Evolutionary conservation across 2,113 vertebrate genomes (phyloP).

Genomic region (Sus scrofa): T2T-Sscrofa CM000814.6:126205001-126205500

Average conservation of each 20-base stretch:
- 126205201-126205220: slow-evolving; percentile 70
- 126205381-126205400: background rate
- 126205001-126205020: background rate
- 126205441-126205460: background rate
- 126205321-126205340: background rate
- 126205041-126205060: background rate
- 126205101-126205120: background rate
- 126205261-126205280: slow-evolving; percentile 36
- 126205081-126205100: background rate
- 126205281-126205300: slow-evolving; percentile 55
- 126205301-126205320: slow-evolving; percentile 32
- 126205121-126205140: slow-evolving; percentile 73
- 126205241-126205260: slow-evolving; percentile 1
- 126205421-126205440: background rate
- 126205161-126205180: slow-evolving; percentile 81
- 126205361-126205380: background rate
- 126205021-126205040: background rate
- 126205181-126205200: slow-evolving; percentile 74
- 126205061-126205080: background rate
- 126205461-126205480: slow-evolving; percentile 21
- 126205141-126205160: slow-evolving; percentile 70
- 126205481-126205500: background rate
- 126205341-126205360: background rate
- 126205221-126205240: slow-evolving; percentile 54
- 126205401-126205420: background rate